Evolutionary conservation across 2,797 vertebrate genomes (phyloP).

Genomic region (Amblyopsis hoosieri): DNA sequence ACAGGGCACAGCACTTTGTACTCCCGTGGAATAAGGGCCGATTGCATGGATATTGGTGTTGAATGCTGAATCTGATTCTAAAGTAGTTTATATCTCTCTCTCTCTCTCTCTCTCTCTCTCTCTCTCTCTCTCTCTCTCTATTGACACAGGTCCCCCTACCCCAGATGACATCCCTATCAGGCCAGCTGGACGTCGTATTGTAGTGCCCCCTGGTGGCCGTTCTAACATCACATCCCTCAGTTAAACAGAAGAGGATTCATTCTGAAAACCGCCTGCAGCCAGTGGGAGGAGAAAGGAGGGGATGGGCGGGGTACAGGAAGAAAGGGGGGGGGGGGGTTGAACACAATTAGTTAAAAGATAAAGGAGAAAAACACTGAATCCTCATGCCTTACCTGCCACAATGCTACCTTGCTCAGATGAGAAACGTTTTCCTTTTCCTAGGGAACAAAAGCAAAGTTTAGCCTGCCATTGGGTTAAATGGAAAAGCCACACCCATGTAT

Average conservation of each 20-base stretch:
- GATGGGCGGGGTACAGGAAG: constrained; percentile 1
- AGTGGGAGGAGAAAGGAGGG: constrained; percentile 57
- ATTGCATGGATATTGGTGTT: too few relatives aligned
- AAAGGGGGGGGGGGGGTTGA: constrained; percentile 43
- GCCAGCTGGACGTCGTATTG: constrained; percentile 91
- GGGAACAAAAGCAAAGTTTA: not conserved
- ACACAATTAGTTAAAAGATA: constrained; percentile 77
- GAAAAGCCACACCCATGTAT: constrained; percentile 16
- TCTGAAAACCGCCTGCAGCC: constrained; percentile 36
- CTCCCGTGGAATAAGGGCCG: too few relatives aligned
- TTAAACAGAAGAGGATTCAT: constrained; percentile 70
- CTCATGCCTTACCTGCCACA: constrained; percentile 97
- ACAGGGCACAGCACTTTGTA: too few relatives aligned
- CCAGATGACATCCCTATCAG: constrained; percentile 83
- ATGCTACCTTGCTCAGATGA: constrained; percentile 86
- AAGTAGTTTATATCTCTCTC: constrained; percentile 3
- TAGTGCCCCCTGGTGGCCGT: constrained; percentile 93
- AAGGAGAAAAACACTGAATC: constrained; percentile 86
- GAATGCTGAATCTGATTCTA: not conserved
- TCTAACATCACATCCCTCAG: constrained; percentile 98
- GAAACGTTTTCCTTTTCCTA: constrained; percentile 82
- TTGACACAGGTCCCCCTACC: constrained; percentile 65
- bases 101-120: constrained; percentile 6
- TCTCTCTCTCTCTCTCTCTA: not conserved
- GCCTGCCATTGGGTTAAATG: not conserved